Conservation (phyloP, 2,113 vertebrate genomes). For the Dasyurus viverrinus region DNA sequence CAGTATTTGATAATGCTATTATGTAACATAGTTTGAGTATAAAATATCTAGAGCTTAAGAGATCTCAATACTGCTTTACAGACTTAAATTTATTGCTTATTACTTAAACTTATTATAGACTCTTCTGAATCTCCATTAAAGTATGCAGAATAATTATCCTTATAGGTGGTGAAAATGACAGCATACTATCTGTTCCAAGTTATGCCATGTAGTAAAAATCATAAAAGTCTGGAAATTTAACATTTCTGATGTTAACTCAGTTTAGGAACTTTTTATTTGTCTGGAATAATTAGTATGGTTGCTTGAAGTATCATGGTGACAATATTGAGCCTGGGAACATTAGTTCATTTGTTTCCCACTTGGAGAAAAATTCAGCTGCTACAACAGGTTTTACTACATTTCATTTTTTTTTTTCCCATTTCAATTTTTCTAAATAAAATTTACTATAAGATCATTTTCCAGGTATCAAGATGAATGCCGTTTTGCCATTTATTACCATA, state of each 20-base stretch:
- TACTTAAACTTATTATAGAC: too few species aligned
- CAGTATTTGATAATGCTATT: not conserved
- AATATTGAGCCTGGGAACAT: not conserved
- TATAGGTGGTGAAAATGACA: not conserved
- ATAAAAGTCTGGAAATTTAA: not conserved
- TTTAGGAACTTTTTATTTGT: not conserved
- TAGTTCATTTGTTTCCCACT: not conserved
- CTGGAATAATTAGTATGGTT: not conserved
- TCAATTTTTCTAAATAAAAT: not conserved
- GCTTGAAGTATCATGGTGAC: not conserved
- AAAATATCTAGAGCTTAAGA: not conserved
- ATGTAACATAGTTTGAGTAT: slow-evolving; percentile 19
- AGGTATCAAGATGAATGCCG: not conserved
- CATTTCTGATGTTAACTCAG: not conserved
- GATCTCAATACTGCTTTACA: not conserved
- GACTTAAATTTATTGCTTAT: slow-evolving; percentile 4
- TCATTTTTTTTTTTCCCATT: too few species aligned
- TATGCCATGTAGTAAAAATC: not conserved
- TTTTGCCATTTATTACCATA: not conserved
- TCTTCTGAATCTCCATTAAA: not conserved
- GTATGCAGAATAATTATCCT: not conserved
- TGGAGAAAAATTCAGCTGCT: not conserved
- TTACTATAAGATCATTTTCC: not conserved
- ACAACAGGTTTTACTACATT: not conserved
- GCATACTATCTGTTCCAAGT: not conserved